A percentile compares a stretch with the other conserved stretches of the same genome.
phyloP scores from a whole-genome alignment of 2,888 invertebrate genomes.

The Xestia rhomboidea region DNA sequence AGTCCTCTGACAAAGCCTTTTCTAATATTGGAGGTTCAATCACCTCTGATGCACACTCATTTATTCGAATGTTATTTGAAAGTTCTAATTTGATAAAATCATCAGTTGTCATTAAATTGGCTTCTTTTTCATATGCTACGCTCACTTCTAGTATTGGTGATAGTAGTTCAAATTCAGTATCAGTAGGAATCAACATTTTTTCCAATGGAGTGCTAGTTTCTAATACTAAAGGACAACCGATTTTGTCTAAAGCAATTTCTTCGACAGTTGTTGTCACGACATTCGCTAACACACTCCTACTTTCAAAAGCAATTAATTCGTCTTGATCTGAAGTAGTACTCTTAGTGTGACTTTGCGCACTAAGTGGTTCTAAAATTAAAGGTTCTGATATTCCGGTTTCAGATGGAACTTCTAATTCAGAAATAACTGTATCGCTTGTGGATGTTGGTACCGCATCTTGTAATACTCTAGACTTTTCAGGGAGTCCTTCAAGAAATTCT shows the following conservation, averaged over 20 bases:
- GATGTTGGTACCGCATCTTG: not conserved
- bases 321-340: not conserved
- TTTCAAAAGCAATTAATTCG: not conserved
- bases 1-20: constrained; percentile 3
- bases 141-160: not conserved
- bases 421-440: not conserved
- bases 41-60: constrained; percentile 1
- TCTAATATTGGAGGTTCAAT: not conserved
- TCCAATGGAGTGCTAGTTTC: not conserved
- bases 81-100: not conserved
- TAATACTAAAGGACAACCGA: constrained; percentile 4
- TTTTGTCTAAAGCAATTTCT: not conserved
- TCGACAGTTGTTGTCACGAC: not conserved
- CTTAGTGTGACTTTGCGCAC: not conserved
- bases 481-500: not conserved
- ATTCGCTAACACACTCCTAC: not conserved
- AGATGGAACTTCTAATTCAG: not conserved
- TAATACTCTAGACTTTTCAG: not conserved
- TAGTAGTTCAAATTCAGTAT: not conserved
- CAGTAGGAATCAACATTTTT: not conserved
- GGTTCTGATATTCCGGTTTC: not conserved
- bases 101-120: not conserved
- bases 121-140: constrained; percentile 1
- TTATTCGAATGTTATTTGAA: not conserved
- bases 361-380: constrained; percentile 6